Conservation (phyloP, 2,113 vertebrate species). For the Cryptomyrus ogoouensis region DNA sequence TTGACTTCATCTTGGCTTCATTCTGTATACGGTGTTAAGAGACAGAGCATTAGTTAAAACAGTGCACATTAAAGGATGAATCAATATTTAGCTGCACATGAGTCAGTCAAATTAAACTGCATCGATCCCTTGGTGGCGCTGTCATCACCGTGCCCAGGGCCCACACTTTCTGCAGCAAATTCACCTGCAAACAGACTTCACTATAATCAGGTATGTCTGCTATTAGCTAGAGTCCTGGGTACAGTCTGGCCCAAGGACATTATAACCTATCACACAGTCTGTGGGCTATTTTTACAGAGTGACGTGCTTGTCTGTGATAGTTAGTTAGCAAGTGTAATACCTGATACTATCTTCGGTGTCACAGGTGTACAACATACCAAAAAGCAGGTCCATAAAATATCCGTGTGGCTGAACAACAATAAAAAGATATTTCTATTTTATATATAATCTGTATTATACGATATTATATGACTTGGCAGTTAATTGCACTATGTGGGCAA, state of each 20-base stretch:
- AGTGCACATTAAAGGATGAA: background rate
- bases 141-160: background rate
- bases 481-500: background rate
- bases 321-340: background rate
- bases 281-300: background rate
- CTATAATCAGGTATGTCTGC: background rate
- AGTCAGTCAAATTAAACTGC: background rate
- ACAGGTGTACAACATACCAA: background rate
- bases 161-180: background rate
- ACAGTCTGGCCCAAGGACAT: background rate
- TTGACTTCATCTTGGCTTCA: background rate
- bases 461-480: background rate
- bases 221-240: background rate
- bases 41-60: background rate
- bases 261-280: background rate
- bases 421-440: background rate
- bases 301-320: background rate
- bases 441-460: background rate
- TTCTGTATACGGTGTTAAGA: background rate
- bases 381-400: background rate
- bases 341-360: background rate
- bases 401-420: background rate
- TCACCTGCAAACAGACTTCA: background rate
- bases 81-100: background rate
- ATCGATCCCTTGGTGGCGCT: background rate